These are phyloP conservation scores for Sinocyclocheilus maitianheensis DNA, from an alignment of 2,113 vertebrate species.

Conservation along the genomic window DNA sequence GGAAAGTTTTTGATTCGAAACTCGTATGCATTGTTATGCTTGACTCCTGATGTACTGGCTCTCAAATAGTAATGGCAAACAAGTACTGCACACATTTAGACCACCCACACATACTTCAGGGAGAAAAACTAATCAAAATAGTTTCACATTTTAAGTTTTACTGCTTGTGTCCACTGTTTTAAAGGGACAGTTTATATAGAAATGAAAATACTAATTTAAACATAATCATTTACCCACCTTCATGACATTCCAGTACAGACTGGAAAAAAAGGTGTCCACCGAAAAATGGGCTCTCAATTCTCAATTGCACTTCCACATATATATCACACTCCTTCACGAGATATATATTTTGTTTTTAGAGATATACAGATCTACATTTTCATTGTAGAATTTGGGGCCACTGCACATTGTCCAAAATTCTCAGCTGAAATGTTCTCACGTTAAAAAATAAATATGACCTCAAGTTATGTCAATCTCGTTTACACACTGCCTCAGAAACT, in stretches of 20 bases:
- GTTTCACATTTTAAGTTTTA: not conserved
- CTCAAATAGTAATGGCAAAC: slow-evolving; percentile 31
- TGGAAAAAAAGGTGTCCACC: not conserved
- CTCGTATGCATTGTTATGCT: slow-evolving; percentile 16
- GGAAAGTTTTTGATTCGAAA: slow-evolving; percentile 2
- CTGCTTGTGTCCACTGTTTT: slow-evolving; percentile 7
- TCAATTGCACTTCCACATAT: not conserved
- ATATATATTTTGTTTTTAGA: not conserved
- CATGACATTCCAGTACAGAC: not conserved
- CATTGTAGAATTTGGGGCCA: not conserved
- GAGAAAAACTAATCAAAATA: slow-evolving; percentile 14
- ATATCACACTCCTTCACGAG: not conserved
- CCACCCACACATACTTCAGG: slow-evolving; percentile 24
- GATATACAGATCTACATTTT: not conserved
- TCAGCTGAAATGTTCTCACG: too few relatives aligned
- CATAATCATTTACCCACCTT: not conserved
- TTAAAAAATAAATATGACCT: too few relatives aligned
- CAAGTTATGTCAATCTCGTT: too few relatives aligned
- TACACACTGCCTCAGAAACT: too few relatives aligned
- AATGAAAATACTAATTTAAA: not conserved
- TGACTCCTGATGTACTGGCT: slow-evolving; percentile 25
- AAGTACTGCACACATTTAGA: slow-evolving; percentile 24
- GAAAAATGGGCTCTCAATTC: not conserved
- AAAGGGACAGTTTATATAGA: not conserved
- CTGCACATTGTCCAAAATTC: too few relatives aligned